Evolutionary conservation across 2,888 invertebrate species (phyloP).

Genomic region (Synanthedon andrenaeformis): DNA sequence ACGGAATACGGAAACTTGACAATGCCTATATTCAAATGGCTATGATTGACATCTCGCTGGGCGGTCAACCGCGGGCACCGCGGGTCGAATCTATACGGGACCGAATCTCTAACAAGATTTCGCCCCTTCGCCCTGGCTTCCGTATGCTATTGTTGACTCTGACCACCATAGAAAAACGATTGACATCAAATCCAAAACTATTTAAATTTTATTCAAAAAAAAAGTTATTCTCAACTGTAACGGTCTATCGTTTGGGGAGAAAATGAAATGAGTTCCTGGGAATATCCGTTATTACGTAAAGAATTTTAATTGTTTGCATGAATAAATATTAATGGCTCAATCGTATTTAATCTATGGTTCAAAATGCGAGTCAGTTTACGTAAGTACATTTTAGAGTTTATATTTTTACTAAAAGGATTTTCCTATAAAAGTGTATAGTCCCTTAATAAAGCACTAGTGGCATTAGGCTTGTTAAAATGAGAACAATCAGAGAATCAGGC

Average conservation of each 20-base stretch:
- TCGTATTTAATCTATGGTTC: too few relatives aligned
- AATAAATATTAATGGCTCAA: background rate
- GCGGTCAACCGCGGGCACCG: slow-evolving; percentile 48
- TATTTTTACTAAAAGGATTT: too few relatives aligned
- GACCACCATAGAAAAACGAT: slow-evolving; percentile 52
- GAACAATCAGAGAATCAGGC: too few relatives aligned
- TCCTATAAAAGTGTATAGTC: too few relatives aligned
- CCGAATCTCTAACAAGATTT: slow-evolving; percentile 23
- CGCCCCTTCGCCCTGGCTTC: slow-evolving; percentile 32
- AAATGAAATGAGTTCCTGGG: slow-evolving; percentile 19
- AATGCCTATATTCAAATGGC: slow-evolving; percentile 61
- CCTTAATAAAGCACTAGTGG: too few relatives aligned
- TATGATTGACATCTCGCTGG: slow-evolving; percentile 66
- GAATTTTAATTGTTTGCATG: slow-evolving; percentile 5
- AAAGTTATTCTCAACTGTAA: slow-evolving; percentile 21
- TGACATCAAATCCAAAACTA: slow-evolving; percentile 49
- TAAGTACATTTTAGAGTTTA: too few relatives aligned
- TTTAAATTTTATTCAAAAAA: slow-evolving; percentile 43
- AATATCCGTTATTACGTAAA: slow-evolving; percentile 36
- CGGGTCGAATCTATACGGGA: slow-evolving; percentile 6
- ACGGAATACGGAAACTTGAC: slow-evolving; percentile 51
- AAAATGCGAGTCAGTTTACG: too few relatives aligned
- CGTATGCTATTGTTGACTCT: slow-evolving; percentile 44
- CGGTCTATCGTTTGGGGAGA: slow-evolving; percentile 14
- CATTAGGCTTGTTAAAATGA: too few relatives aligned